These are phyloP conservation scores for Pristionchus arcanus DNA, from an alignment of 2,888 invertebrate species.

Conservation along the genomic window DNA sequence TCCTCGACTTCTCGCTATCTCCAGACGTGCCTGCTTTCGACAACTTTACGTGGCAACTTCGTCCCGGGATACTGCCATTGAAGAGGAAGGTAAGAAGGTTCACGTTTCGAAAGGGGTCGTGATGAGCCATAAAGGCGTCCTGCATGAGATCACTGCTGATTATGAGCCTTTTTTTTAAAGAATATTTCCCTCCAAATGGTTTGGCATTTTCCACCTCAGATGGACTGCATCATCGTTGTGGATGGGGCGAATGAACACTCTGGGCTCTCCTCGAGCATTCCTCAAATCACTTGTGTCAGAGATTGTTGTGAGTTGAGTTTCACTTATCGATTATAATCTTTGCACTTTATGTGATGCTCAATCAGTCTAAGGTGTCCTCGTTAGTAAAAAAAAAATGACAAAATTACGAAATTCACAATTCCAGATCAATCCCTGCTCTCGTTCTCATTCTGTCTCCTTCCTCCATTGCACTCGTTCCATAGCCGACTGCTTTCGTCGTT, in stretches of 20 bases:
- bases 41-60: background rate
- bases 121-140: too few species aligned
- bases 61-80: background rate
- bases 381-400: background rate
- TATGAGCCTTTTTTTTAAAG: too few species aligned
- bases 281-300: background rate
- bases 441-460: background rate
- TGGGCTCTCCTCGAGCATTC: background rate
- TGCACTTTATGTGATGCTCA: background rate
- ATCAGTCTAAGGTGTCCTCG: background rate
- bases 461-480: background rate
- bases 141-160: too few species aligned
- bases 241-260: background rate
- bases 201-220: background rate
- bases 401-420: background rate
- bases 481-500: background rate
- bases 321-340: background rate
- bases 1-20: background rate
- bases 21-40: background rate
- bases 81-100: background rate
- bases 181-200: too few species aligned
- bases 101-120: too few species aligned
- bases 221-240: background rate
- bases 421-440: background rate
- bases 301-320: constrained; percentile 11